phyloP scores from a whole-genome alignment of 2,113 vertebrate genomes.

The Zosterops borbonicus region DNA sequence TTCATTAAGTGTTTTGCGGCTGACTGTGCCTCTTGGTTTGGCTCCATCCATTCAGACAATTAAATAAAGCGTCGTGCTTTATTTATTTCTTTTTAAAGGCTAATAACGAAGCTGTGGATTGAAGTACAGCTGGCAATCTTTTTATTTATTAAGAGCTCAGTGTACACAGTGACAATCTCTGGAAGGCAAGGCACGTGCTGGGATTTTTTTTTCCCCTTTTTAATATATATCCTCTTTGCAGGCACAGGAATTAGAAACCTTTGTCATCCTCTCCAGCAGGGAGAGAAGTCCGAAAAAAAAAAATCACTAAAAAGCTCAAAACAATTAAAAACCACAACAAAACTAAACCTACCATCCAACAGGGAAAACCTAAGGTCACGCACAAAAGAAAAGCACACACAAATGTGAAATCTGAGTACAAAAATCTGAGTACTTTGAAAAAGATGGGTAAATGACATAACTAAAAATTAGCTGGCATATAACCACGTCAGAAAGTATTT shows the following conservation, averaged over 20 bases:
- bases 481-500: neutral
- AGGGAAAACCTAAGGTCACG: neutral
- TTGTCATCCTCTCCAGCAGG: neutral
- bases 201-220: neutral
- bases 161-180: conserved; percentile 11
- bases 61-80: conserved; percentile 60
- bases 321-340: neutral
- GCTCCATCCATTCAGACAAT: conserved; percentile 67
- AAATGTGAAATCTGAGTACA: neutral
- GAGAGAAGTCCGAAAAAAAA: neutral
- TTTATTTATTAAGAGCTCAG: conserved; percentile 59
- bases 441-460: neutral
- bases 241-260: conserved; percentile 42
- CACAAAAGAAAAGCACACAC: neutral
- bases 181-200: neutral
- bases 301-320: neutral
- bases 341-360: fast-evolving
- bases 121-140: conserved; percentile 70
- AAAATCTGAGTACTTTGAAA: neutral
- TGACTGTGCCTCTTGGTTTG: conserved; percentile 49
- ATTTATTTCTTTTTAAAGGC: conserved; percentile 55
- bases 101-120: conserved; percentile 63
- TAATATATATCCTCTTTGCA: conserved; percentile 31
- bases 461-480: neutral
- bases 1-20: conserved; percentile 56